These are phyloP conservation scores for Penaeus indicus DNA, from an alignment of 1,140 invertebrate genomes.

Conservation along the genomic window DNA sequence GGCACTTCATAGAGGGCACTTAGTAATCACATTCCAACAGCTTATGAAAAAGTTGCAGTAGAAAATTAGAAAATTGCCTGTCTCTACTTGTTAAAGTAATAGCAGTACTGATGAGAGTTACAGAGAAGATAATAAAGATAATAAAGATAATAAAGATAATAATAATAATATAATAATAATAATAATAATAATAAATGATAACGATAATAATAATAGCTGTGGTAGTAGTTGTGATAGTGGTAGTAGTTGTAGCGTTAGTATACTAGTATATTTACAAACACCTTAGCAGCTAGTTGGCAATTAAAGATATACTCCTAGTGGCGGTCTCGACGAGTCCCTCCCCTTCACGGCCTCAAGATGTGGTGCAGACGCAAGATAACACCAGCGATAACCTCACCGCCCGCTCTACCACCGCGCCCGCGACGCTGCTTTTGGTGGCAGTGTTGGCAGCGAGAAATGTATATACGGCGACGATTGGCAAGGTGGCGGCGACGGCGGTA, in stretches of 20 bases:
- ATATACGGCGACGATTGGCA: no score
- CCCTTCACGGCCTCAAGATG: no score
- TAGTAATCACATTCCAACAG: constrained; percentile 49
- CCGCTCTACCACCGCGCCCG: no score
- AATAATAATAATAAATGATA: no score
- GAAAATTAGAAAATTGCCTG: constrained; percentile 44
- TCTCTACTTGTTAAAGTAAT: constrained; percentile 13
- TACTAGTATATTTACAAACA: constrained; percentile 48
- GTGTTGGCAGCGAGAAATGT: no score
- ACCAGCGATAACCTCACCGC: no score
- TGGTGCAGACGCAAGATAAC: no score
- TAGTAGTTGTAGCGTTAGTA: constrained; percentile 33
- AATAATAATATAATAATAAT: no score
- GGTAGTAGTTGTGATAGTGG: constrained; percentile 27
- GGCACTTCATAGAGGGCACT: constrained; percentile 54
- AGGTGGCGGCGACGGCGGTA: no score
- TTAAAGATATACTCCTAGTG: background rate
- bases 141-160: no score
- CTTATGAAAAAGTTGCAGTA: constrained; percentile 46
- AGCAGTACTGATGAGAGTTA: constrained; percentile 31
- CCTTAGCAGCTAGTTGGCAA: constrained; percentile 58
- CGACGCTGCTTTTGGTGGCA: no score
- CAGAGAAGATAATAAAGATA: background rate
- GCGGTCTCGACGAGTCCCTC: no score
- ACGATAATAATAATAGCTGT: background rate